A percentile compares a stretch with the other conserved stretches of the same genome.
phyloP scores from a whole-genome alignment of 2,113 vertebrate genomes.

The Eulacestoma nigropectus region DNA sequence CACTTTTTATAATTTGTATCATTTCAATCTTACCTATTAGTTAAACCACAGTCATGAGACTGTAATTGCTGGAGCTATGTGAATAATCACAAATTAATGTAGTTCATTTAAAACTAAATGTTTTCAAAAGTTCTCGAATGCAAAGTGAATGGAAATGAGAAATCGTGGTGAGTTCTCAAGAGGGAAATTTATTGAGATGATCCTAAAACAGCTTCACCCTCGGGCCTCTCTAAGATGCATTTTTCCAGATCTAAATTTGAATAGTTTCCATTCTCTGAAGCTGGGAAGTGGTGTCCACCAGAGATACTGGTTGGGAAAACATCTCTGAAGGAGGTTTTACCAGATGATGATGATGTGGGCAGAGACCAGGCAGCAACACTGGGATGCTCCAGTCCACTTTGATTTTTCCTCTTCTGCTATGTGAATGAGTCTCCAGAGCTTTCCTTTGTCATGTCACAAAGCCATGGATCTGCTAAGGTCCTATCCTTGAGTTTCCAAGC shows the following conservation, averaged over 20 bases:
- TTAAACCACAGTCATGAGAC: neutral
- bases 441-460: neutral
- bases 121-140: neutral
- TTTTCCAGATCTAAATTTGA: neutral
- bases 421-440: neutral
- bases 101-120: accelerated
- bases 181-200: neutral
- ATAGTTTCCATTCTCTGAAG: neutral
- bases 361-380: neutral
- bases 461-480: neutral
- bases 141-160: neutral
- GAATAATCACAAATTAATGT: neutral
- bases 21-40: neutral
- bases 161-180: neutral
- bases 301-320: neutral
- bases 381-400: neutral
- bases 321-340: neutral
- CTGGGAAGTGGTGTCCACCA: neutral
- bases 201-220: neutral
- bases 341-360: neutral
- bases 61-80: neutral
- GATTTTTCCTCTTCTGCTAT: neutral
- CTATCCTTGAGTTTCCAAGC: neutral
- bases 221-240: neutral
- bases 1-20: neutral